Conservation (phyloP, 2,113 vertebrate species). For the Brachypodius melanocephalos region DNA sequence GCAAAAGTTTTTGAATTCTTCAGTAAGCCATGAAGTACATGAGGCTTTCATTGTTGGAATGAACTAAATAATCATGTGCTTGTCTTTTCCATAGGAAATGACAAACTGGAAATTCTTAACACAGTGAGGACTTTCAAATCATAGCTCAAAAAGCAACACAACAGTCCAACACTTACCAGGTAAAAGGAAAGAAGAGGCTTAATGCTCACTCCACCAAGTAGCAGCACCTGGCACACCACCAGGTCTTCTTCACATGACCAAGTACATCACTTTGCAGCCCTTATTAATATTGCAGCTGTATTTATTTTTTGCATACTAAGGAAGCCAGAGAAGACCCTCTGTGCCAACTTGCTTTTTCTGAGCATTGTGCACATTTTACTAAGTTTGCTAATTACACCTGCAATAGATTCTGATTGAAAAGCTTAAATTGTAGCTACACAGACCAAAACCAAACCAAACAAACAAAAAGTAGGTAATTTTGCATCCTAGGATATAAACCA, state of each 20-base stretch:
- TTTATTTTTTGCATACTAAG: not conserved
- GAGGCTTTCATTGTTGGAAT: not conserved
- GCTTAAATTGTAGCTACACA: not conserved
- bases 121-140: not conserved
- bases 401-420: not conserved
- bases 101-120: not conserved
- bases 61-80: not conserved
- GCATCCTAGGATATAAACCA: not conserved
- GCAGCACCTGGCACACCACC: not conserved
- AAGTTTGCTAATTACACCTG: not conserved
- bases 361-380: not conserved
- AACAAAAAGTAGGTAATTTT: not conserved
- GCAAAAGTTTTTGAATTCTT: not conserved
- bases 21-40: not conserved
- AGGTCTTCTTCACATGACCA: not conserved
- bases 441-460: too few relatives aligned
- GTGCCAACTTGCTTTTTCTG: not conserved
- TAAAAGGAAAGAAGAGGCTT: not conserved
- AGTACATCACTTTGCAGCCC: not conserved
- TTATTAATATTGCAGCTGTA: not conserved
- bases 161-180: not conserved
- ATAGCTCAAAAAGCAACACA: not conserved
- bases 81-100: not conserved
- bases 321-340: not conserved
- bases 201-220: not conserved